phyloP scores from a whole-genome alignment of 2,113 vertebrate species.

The Bubo bubo region DNA sequence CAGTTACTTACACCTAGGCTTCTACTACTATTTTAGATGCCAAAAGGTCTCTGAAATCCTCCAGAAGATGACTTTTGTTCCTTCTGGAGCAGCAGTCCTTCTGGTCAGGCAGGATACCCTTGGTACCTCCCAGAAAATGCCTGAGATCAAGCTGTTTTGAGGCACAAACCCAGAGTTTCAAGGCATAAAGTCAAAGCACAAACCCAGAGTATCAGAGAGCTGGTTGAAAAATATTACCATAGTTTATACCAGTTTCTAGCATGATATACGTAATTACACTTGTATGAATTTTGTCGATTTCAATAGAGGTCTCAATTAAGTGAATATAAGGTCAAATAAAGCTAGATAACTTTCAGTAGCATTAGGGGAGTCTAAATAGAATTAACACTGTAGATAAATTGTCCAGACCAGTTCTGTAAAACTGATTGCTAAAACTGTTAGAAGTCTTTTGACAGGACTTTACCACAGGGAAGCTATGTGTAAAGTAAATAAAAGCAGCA shows the following conservation, averaged over 20 bases:
- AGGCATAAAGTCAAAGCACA: no score
- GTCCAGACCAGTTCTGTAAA: not conserved
- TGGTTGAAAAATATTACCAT: not conserved
- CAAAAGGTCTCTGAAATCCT: not conserved
- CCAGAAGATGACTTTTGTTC: not conserved
- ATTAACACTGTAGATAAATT: not conserved
- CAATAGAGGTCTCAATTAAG: not conserved
- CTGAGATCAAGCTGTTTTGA: not conserved
- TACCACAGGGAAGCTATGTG: not conserved
- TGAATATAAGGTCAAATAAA: not conserved
- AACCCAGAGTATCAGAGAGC: not conserved
- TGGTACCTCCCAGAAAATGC: not conserved
- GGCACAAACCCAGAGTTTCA: no score
- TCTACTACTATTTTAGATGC: not conserved
- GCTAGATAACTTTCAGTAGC: not conserved
- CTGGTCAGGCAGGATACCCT: not conserved
- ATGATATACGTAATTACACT: not conserved
- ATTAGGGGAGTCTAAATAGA: not conserved
- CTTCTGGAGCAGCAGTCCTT: not conserved
- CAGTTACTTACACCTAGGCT: not conserved
- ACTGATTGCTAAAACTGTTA: not conserved
- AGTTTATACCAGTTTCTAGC: not conserved
- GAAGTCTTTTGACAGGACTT: not conserved
- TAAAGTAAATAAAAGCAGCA: not conserved
- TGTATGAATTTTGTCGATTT: not conserved